phyloP scores from a whole-genome alignment of 1,140 invertebrate species.

The Odontomachus brunneus region DNA sequence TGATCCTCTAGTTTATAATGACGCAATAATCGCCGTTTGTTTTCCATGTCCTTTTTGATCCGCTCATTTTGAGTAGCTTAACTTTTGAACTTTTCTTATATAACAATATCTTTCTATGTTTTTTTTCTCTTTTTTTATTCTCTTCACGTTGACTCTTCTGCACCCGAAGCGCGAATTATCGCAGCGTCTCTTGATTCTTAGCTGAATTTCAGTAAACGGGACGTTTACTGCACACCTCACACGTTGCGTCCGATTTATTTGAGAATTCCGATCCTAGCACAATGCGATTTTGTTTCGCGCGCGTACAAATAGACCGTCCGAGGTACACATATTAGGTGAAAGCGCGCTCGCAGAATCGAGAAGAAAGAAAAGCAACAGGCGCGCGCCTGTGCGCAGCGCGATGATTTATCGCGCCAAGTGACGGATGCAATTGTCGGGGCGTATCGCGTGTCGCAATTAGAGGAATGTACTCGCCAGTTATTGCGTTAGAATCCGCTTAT shows the following conservation, averaged over 20 bases:
- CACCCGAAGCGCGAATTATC: too few species aligned
- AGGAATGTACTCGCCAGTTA: neutral
- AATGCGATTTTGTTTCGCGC: constrained; percentile 1
- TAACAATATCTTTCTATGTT: too few species aligned
- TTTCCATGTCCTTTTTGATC: too few species aligned
- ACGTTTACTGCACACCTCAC: constrained; percentile 10
- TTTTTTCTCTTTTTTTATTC: too few species aligned
- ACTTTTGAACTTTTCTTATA: too few species aligned
- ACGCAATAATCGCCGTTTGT: too few species aligned
- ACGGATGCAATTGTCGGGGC: neutral
- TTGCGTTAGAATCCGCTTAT: neutral
- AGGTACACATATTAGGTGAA: constrained; percentile 19
- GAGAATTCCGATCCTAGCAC: neutral
- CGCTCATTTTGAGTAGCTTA: too few species aligned
- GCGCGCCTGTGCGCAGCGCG: too few species aligned
- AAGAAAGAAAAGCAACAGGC: constrained; percentile 20
- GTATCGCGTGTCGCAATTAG: neutral
- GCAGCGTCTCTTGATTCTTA: neutral
- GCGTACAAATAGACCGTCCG: neutral
- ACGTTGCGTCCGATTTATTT: constrained; percentile 16
- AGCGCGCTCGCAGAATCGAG: neutral
- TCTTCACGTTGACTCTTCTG: too few species aligned
- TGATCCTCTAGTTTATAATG: too few species aligned
- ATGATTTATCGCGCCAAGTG: neutral
- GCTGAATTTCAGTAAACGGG: neutral